Evolutionary conservation across 2,113 vertebrate species (phyloP).

Genomic region (Ciconia maguari): DNA sequence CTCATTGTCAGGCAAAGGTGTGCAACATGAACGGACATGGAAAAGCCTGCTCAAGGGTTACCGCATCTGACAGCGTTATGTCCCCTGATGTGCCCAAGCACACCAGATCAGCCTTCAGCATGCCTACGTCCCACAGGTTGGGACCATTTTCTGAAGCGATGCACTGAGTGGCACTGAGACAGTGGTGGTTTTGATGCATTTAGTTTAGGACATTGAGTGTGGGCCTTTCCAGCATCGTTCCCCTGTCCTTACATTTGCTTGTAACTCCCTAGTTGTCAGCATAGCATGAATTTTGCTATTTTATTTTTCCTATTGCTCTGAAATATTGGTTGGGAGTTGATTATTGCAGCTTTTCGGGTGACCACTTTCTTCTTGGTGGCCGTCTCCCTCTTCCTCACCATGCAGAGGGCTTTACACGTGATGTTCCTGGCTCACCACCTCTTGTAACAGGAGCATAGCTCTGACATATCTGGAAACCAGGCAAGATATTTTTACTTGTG

Average conservation of each 20-base stretch:
- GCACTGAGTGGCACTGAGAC: rapidly evolving
- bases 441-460: neutral
- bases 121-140: rapidly evolving
- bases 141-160: rapidly evolving
- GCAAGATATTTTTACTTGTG: neutral
- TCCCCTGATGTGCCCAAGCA: neutral
- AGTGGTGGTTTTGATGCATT: neutral
- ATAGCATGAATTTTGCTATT: neutral
- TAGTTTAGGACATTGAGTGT: neutral
- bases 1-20: neutral
- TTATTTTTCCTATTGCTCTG: neutral
- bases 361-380: neutral
- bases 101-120: neutral
- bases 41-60: neutral
- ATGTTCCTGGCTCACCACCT: neutral
- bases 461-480: neutral
- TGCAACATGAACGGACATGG: neutral
- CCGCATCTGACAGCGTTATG: rapidly evolving
- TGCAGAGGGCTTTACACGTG: neutral
- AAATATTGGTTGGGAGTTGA: neutral
- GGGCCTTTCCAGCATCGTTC: rapidly evolving
- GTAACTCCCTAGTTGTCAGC: neutral
- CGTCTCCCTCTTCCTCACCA: neutral
- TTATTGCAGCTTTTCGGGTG: neutral
- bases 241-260: neutral